Percentiles rank a stretch among this genome's conserved stretches.
Evolutionary conservation across 2,888 invertebrate species (phyloP).

Genomic region (Agonopterix subpropinquella): DNA sequence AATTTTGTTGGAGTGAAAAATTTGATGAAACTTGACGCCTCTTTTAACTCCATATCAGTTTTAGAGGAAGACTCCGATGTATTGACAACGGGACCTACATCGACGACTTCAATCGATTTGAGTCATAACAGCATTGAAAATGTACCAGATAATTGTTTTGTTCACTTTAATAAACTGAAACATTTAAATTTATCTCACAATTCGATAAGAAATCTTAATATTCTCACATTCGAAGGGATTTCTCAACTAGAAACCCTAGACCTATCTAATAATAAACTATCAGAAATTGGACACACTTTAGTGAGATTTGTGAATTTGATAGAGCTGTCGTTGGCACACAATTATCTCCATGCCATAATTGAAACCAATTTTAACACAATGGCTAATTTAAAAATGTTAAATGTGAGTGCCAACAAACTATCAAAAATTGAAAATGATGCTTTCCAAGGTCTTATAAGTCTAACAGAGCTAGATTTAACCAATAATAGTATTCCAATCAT

Average conservation of each 20-base stretch:
- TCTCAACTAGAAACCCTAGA: constrained; percentile 9
- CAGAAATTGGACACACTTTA: constrained; percentile 8
- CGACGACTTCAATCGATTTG: constrained; percentile 9
- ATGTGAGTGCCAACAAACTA: constrained; percentile 8
- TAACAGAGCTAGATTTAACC: constrained; percentile 6
- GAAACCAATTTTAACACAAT: constrained; percentile 11
- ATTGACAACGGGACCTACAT: neutral
- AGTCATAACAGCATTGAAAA: constrained; percentile 12
- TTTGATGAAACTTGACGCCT: neutral
- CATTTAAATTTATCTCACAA: constrained; percentile 15
- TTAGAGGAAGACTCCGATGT: neutral
- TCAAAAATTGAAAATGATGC: constrained; percentile 4
- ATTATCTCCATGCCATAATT: constrained; percentile 5
- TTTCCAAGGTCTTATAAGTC: constrained; percentile 2
- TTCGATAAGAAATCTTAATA: constrained; percentile 8
- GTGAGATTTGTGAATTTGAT: constrained; percentile 11
- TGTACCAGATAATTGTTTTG: constrained; percentile 13
- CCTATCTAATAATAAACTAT: constrained; percentile 11
- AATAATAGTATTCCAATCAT: constrained; percentile 9
- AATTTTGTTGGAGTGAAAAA: neutral
- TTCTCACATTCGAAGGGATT: constrained; percentile 14
- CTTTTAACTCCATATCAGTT: constrained; percentile 7
- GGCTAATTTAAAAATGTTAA: constrained; percentile 8
- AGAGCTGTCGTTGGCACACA: constrained; percentile 10
- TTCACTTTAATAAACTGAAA: constrained; percentile 6